These are phyloP conservation scores for Lepus oiostolus DNA, from an alignment of 2,797 vertebrate genomes.

Conservation along the genomic window DNA sequence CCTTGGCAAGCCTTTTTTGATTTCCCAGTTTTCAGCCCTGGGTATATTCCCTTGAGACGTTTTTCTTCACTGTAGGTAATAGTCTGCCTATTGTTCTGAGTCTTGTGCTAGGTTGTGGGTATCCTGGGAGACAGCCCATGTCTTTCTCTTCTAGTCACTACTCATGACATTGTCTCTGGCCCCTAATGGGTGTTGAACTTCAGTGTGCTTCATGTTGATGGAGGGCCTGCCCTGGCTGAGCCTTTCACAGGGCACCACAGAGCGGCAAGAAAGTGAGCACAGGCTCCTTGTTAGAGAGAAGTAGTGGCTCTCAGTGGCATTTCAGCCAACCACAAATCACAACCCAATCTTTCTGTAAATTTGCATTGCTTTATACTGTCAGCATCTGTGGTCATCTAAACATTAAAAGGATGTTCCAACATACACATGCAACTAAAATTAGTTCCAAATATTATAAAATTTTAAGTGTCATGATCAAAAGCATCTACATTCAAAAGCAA, in stretches of 20 bases:
- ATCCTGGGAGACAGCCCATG: neutral
- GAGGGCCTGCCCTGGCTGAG: rapidly evolving
- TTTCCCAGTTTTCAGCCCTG: neutral
- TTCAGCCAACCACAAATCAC: neutral
- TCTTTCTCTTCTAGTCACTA: neutral
- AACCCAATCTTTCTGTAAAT: neutral
- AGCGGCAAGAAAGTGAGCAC: neutral
- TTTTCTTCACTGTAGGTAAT: neutral
- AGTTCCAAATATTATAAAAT: conserved; percentile 46
- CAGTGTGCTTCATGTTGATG: rapidly evolving
- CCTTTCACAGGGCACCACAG: too few species aligned
- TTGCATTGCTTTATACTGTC: neutral
- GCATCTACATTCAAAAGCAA: conserved; percentile 53
- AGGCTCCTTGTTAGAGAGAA: neutral
- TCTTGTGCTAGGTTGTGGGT: neutral
- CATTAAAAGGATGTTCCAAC: neutral
- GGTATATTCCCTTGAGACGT: rapidly evolving
- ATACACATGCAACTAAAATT: neutral
- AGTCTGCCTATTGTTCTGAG: neutral
- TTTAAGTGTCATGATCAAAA: conserved; percentile 53
- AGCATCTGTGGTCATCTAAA: neutral
- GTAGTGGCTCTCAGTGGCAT: neutral
- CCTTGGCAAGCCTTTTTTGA: neutral
- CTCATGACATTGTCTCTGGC: rapidly evolving
- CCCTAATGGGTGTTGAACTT: neutral